Conservation (phyloP, 2,797 vertebrate species). For the Scyliorhinus canicula region DNA sequence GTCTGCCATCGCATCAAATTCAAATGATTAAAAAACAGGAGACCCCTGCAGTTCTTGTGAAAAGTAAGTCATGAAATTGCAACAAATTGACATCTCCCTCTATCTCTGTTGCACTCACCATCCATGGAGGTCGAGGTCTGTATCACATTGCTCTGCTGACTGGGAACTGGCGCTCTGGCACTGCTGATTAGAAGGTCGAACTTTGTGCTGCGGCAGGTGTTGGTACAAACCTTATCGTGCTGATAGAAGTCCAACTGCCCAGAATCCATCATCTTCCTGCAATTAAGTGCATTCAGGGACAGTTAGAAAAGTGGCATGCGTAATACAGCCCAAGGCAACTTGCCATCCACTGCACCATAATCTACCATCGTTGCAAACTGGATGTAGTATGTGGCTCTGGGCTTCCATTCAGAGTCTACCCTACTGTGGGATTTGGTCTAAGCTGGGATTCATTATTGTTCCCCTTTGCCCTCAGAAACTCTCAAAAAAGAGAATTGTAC, state of each 20-base stretch:
- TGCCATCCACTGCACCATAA: not conserved
- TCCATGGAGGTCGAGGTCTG: conserved; percentile 67
- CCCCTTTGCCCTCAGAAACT: not conserved
- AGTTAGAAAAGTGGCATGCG: not conserved
- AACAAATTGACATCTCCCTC: not conserved
- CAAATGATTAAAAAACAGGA: not conserved
- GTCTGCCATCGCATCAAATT: not conserved
- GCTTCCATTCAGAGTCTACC: not conserved
- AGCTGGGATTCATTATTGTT: not conserved
- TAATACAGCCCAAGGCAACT: not conserved
- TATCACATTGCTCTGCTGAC: conserved; percentile 69
- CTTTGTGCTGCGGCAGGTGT: conserved; percentile 90
- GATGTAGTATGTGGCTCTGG: not conserved
- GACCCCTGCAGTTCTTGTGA: not conserved
- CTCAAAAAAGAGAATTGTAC: not conserved
- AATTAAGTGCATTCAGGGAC: conserved; percentile 29
- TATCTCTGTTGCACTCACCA: conserved; percentile 57
- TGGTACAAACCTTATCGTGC: conserved; percentile 84
- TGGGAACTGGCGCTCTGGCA: conserved; percentile 77
- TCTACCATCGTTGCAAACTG: not conserved
- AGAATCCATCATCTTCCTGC: conserved; percentile 92
- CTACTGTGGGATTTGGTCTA: not conserved
- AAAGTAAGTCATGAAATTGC: not conserved
- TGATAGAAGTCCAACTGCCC: conserved; percentile 93
- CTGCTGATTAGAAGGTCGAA: conserved; percentile 86